A percentile compares a stretch with the other conserved stretches of the same genome.
Evolutionary conservation across 92 coral and sea anemone species (phyloP).

Genomic region (Heteractis magnifica): DNA sequence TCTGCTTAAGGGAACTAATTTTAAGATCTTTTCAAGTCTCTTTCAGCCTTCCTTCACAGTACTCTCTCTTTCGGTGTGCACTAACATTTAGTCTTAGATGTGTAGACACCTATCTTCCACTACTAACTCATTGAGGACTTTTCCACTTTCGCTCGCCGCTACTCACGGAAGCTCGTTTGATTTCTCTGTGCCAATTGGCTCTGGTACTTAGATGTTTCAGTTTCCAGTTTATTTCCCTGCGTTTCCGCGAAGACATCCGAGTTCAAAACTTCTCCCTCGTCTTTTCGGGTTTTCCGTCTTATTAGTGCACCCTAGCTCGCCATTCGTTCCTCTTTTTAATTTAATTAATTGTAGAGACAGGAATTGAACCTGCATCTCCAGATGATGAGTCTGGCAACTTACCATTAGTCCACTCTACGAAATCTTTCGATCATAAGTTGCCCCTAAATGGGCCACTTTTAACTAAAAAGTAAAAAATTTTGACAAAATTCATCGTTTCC

Average conservation of each 20-base stretch:
- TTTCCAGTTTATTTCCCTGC: constrained; percentile 58
- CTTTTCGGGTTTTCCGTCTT: constrained; percentile 70
- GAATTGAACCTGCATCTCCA: constrained; percentile 90
- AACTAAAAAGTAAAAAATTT: constrained; percentile 32
- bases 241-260: constrained; percentile 69
- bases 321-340: constrained; percentile 61
- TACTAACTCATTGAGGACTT: constrained; percentile 64
- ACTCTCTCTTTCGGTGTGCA: constrained; percentile 78
- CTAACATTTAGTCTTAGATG: constrained; percentile 78
- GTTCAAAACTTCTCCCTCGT: constrained; percentile 69
- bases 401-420: constrained; percentile 79
- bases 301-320: constrained; percentile 72
- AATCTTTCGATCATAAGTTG: constrained; percentile 17
- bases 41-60: constrained; percentile 89
- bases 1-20: constrained; percentile 77
- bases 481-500: constrained; percentile 26
- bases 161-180: constrained; percentile 87
- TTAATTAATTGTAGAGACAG: constrained; percentile 73
- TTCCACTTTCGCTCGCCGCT: constrained; percentile 87
- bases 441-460: constrained; percentile 38
- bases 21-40: constrained; percentile 80
- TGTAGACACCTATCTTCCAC: constrained; percentile 78
- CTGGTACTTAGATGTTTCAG: constrained; percentile 81
- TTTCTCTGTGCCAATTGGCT: constrained; percentile 60
- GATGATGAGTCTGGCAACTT: constrained; percentile 89